These are phyloP conservation scores for Lysiphlebus fabarum DNA, from an alignment of 1,140 invertebrate genomes.

Conservation along the genomic window DNA sequence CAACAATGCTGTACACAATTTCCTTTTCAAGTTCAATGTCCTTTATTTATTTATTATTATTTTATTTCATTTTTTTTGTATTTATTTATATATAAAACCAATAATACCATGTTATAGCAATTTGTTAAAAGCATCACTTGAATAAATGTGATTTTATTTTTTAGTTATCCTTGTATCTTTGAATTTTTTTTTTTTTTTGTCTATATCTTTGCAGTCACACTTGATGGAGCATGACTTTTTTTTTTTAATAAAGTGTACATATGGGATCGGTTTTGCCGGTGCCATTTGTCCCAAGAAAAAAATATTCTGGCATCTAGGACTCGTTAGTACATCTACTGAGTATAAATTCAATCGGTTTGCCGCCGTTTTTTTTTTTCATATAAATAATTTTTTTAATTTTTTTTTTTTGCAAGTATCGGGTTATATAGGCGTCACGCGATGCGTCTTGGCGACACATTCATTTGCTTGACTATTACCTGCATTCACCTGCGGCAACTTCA, in stretches of 20 bases:
- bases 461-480: no score
- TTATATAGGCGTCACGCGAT: constrained; percentile 31
- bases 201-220: no score
- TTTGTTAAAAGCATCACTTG: constrained; percentile 9
- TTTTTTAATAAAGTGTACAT: background rate
- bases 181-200: no score
- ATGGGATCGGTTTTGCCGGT: constrained; percentile 13
- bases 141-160: constrained; percentile 3
- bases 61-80: no score
- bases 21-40: no score
- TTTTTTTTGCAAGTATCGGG: constrained; percentile 37
- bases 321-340: constrained; percentile 32
- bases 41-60: no score
- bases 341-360: constrained; percentile 47
- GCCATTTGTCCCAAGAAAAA: constrained; percentile 38
- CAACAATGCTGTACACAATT: constrained; percentile 15
- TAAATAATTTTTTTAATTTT: background rate
- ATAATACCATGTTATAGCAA: background rate
- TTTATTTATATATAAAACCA: no score
- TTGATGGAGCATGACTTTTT: background rate
- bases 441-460: constrained; percentile 42
- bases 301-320: constrained; percentile 15
- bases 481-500: no score
- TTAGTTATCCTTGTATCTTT: no score
- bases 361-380: background rate